These are phyloP conservation scores for Arrhopalites spinosus DNA, from an alignment of 2,888 invertebrate species.

Conservation along the genomic window DNA sequence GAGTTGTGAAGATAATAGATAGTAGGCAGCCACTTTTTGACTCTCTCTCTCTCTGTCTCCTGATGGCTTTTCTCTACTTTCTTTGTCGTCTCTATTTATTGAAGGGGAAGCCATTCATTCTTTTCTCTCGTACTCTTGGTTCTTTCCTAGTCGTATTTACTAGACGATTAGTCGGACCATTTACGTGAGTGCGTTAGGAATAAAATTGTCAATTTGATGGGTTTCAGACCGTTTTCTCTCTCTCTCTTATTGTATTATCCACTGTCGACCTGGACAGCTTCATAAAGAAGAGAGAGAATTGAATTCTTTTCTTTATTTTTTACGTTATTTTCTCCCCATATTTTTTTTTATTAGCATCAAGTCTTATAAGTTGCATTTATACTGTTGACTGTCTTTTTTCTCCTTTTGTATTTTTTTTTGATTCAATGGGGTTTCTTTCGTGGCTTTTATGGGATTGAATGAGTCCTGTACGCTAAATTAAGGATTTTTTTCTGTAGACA, in stretches of 20 bases:
- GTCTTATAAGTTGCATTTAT: constrained; percentile 12
- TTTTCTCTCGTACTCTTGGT: neutral
- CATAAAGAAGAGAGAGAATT: neutral
- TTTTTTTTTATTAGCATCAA: constrained; percentile 9
- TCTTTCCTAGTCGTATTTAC: constrained; percentile 15
- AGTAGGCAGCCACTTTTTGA: constrained; percentile 5
- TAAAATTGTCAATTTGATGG: constrained; percentile 26
- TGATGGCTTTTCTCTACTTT: too few relatives aligned
- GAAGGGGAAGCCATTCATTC: neutral
- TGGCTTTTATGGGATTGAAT: constrained; percentile 5
- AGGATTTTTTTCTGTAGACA: neutral
- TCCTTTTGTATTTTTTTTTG: constrained; percentile 2
- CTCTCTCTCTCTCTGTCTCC: neutral
- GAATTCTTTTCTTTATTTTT: neutral
- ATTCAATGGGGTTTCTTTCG: constrained; percentile 2
- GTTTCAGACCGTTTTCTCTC: constrained; percentile 2
- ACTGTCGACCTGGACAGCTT: constrained; percentile 10
- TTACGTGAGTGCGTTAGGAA: constrained; percentile 3
- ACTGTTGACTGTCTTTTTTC: constrained; percentile 13
- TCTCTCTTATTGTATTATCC: neutral
- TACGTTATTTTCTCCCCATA: neutral
- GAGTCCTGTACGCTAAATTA: neutral
- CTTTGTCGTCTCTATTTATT: too few relatives aligned
- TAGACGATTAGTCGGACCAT: constrained; percentile 20
- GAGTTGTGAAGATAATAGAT: constrained; percentile 9